Percentiles rank a stretch among this genome's conserved stretches.
phyloP scores from a whole-genome alignment of 2,113 vertebrate genomes.

The Lampris megalopsis region DNA sequence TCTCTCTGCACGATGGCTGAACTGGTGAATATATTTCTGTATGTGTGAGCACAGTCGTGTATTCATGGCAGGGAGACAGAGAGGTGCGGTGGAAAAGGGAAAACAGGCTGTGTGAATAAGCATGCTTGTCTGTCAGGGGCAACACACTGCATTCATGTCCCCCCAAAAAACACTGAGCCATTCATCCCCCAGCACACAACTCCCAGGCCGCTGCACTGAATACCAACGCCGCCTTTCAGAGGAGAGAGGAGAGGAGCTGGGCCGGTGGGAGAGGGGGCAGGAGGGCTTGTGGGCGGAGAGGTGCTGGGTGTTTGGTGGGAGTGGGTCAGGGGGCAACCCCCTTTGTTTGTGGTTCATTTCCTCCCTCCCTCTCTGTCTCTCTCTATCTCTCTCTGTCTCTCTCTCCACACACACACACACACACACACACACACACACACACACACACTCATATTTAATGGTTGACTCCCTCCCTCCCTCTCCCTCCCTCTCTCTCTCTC shows the following conservation, averaged over 20 bases:
- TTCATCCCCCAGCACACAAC: constrained; percentile 59
- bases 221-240: constrained; percentile 50
- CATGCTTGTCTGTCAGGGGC: constrained; percentile 60
- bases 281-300: background rate
- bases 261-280: constrained; percentile 34
- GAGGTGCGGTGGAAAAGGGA: constrained; percentile 56
- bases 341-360: background rate
- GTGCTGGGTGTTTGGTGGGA: constrained; percentile 18
- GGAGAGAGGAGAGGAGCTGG: constrained; percentile 19
- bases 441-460: no score
- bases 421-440: no score
- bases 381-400: no score
- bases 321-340: constrained; percentile 32
- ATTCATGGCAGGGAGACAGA: constrained; percentile 51
- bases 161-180: constrained; percentile 71
- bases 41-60: constrained; percentile 46
- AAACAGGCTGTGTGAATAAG: constrained; percentile 69
- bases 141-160: constrained; percentile 58
- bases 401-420: no score
- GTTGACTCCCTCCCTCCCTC: no score
- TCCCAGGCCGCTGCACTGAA: constrained; percentile 37
- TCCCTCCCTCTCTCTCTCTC: no score
- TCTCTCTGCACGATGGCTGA: constrained; percentile 19
- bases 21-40: background rate
- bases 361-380: background rate